These are phyloP conservation scores for Drosophila funebris DNA, from an alignment of 1,140 invertebrate species.

Conservation along the genomic window DNA sequence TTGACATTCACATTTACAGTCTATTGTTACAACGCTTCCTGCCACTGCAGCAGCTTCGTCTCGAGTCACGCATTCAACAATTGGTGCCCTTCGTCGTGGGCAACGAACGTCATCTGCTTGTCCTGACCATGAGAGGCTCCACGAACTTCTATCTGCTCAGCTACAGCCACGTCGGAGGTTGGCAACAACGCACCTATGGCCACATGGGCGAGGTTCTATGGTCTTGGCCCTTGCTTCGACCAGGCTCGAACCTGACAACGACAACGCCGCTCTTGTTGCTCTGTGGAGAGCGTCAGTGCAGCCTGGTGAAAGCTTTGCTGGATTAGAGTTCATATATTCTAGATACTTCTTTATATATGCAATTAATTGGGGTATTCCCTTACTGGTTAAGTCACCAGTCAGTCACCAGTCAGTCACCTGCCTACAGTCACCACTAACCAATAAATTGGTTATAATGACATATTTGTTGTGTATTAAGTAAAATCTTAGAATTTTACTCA, in stretches of 20 bases:
- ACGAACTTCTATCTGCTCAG: constrained; percentile 64
- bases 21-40: constrained; percentile 3
- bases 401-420: no score
- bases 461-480: no score
- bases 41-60: constrained; percentile 50
- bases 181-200: constrained; percentile 63
- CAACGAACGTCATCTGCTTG: constrained; percentile 45
- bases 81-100: constrained; percentile 38
- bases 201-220: constrained; percentile 52
- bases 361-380: background rate
- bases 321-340: background rate
- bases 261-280: constrained; percentile 32
- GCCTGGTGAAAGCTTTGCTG: constrained; percentile 42
- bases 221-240: constrained; percentile 42
- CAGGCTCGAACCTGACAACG: constrained; percentile 15
- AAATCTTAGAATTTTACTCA: no score
- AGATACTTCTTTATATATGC: no score
- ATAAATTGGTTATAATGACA: no score
- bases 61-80: constrained; percentile 45
- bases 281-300: constrained; percentile 34
- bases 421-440: no score
- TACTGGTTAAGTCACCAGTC: no score
- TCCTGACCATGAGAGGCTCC: constrained; percentile 43
- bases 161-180: constrained; percentile 58
- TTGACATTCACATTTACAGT: constrained; percentile 44